Evolutionary conservation across 1,140 invertebrate genomes (phyloP).

Genomic region (Eulimnadia texana): DNA sequence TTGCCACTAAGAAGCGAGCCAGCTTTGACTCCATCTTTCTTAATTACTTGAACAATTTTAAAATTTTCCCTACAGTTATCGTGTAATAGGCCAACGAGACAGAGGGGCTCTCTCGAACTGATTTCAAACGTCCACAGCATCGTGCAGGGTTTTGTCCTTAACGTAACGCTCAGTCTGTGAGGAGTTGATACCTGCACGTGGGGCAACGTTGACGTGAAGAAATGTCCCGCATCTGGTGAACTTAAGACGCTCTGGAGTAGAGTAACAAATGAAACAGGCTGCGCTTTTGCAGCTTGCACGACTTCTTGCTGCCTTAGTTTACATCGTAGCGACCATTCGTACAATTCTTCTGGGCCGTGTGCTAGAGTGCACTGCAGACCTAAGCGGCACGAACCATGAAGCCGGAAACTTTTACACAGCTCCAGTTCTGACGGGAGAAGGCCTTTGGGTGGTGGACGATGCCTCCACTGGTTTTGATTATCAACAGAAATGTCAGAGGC

Average conservation of each 20-base stretch:
- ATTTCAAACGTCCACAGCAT: conserved; percentile 50
- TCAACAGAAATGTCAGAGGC: neutral
- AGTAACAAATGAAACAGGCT: neutral
- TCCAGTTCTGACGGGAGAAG: neutral
- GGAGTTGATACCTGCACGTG: neutral
- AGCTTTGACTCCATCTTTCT: neutral
- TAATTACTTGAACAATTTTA: conserved; percentile 34
- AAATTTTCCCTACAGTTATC: conserved; percentile 59
- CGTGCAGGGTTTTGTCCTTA: conserved; percentile 42
- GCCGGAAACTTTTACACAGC: neutral
- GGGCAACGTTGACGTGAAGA: conserved; percentile 1
- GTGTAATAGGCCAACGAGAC: conserved; percentile 50
- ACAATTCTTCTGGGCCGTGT: conserved; percentile 51
- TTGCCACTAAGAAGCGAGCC: neutral
- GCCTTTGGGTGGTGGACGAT: conserved; percentile 1
- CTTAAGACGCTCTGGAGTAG: neutral
- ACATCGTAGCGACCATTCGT: conserved; percentile 58
- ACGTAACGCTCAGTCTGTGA: neutral
- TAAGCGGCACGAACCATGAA: conserved; percentile 36
- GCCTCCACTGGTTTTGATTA: neutral
- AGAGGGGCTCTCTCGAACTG: conserved; percentile 30
- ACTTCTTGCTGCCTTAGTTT: conserved; percentile 34
- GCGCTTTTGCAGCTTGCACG: neutral
- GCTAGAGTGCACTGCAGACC: conserved; percentile 58
- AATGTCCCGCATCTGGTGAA: neutral